Evolutionary conservation across 2,113 vertebrate genomes (phyloP).

Genomic region (Tympanuchus pallidicinctus): DNA sequence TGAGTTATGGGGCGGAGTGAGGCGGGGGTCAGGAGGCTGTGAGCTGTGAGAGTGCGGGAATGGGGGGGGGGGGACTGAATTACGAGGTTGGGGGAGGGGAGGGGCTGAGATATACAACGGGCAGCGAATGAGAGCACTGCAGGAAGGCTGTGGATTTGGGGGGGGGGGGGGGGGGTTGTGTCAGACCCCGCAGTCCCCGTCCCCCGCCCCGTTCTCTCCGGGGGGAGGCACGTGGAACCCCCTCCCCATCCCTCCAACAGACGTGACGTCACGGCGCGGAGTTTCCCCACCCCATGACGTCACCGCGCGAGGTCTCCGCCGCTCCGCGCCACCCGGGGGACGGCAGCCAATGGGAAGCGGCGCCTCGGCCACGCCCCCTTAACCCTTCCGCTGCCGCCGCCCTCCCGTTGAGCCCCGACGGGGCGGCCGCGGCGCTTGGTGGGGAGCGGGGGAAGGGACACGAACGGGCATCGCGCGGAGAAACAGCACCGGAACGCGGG

Average conservation of each 20-base stretch:
- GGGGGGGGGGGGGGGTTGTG: too few relatives aligned
- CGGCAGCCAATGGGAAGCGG: not conserved
- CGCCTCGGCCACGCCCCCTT: not conserved
- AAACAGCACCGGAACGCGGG: not conserved
- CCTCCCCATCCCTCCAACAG: not conserved
- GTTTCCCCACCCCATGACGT: conserved; percentile 65
- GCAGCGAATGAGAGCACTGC: too few relatives aligned
- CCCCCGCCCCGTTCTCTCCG: too few relatives aligned
- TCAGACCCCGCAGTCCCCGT: not conserved
- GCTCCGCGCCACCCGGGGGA: not conserved
- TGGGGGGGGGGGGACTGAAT: too few relatives aligned
- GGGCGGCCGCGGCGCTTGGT: too few relatives aligned
- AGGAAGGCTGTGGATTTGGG: too few relatives aligned
- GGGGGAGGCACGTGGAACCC: not conserved
- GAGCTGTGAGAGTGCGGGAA: too few relatives aligned
- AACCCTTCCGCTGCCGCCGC: not conserved
- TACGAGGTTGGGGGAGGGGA: too few relatives aligned
- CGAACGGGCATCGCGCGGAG: not conserved
- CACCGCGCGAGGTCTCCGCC: conserved; percentile 30
- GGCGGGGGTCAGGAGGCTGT: too few relatives aligned
- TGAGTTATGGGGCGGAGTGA: too few relatives aligned
- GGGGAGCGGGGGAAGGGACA: too few relatives aligned
- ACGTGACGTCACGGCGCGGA: conserved; percentile 45
- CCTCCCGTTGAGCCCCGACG: not conserved
- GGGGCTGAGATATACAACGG: too few relatives aligned